phyloP scores from a whole-genome alignment of 2,797 vertebrate genomes.

The Xenentodon cancila region DNA sequence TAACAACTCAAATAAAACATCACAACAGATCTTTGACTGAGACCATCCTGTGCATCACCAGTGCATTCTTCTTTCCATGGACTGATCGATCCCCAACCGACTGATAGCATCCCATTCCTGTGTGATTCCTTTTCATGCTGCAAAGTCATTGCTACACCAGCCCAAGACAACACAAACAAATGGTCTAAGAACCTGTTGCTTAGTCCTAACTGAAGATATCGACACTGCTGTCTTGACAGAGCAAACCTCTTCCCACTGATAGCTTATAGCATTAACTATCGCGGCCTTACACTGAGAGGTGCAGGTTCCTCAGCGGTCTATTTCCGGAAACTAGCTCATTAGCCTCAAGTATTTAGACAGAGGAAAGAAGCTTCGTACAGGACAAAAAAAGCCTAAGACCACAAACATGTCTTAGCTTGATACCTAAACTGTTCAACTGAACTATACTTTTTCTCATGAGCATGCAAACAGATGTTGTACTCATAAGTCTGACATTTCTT shows the following conservation, averaged over 20 bases:
- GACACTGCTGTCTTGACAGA: conserved; percentile 22
- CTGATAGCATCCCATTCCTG: not conserved
- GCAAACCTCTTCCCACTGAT: conserved; percentile 26
- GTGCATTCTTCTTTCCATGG: no score
- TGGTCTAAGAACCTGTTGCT: not conserved
- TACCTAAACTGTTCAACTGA: not conserved
- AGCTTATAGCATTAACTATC: conserved; percentile 61
- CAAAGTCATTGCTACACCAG: not conserved
- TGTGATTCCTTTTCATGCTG: not conserved
- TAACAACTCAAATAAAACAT: not conserved
- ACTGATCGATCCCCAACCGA: no score
- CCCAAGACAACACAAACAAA: not conserved
- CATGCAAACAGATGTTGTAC: not conserved
- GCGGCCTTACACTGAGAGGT: conserved; percentile 38
- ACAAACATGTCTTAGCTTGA: conserved; percentile 25
- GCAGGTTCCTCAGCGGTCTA: conserved; percentile 71
- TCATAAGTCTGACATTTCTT: no score
- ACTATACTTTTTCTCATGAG: not conserved
- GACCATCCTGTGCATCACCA: no score
- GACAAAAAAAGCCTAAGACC: conserved; percentile 39
- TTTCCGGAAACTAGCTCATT: conserved; percentile 74
- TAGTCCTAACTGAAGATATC: conserved; percentile 2
- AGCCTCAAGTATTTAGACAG: conserved; percentile 72
- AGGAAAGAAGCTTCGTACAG: conserved; percentile 50
- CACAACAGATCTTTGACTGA: no score